phyloP scores from a whole-genome alignment of 2,797 vertebrate genomes.

The Picus viridis region DNA sequence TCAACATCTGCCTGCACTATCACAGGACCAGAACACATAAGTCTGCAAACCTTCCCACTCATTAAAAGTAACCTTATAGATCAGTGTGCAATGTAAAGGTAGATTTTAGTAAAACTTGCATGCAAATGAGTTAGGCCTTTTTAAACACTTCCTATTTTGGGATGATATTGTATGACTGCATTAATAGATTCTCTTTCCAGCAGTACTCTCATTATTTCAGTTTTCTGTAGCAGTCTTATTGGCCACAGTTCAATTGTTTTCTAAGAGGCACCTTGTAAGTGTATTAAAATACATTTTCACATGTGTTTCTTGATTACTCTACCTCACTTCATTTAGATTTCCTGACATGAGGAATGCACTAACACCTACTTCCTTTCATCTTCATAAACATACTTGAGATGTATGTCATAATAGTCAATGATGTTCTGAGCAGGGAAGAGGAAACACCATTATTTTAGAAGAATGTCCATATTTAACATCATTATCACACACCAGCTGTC shows the following conservation, averaged over 20 bases:
- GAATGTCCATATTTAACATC: conserved; percentile 53
- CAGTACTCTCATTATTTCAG: not conserved
- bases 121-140: not conserved
- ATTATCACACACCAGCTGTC: conserved; percentile 62
- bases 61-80: not conserved
- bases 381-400: conserved; percentile 52
- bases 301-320: conserved; percentile 36
- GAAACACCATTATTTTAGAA: conserved; percentile 57
- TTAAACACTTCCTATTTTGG: not conserved
- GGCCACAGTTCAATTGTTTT: not conserved
- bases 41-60: not conserved
- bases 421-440: conserved; percentile 27
- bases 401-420: conserved; percentile 34
- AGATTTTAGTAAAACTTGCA: not conserved
- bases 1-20: not conserved
- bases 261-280: not conserved
- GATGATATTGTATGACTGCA: not conserved
- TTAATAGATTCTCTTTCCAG: not conserved
- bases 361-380: conserved; percentile 57
- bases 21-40: not conserved
- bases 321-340: conserved; percentile 45
- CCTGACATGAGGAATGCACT: conserved; percentile 18
- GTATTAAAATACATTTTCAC: conserved; percentile 1
- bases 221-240: not conserved
- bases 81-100: fast-evolving